A percentile compares a stretch with the other conserved stretches of the same genome.
Conservation (phyloP, 1,140 invertebrate species). For the Drosophila erecta region DNA sequence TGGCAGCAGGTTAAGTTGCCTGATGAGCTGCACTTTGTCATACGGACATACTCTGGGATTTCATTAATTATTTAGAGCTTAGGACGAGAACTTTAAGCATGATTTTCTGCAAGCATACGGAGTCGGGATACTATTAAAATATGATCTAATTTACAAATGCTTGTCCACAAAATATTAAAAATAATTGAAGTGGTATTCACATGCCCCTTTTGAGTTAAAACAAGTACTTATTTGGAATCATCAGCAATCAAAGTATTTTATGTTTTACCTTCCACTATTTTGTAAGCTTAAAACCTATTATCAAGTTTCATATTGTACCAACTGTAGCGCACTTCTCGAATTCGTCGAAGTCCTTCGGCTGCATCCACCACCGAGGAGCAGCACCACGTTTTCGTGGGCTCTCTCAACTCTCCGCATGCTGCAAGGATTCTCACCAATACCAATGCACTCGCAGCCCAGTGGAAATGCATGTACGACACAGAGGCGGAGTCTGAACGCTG, state of each 20-base stretch:
- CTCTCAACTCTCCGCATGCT: conserved; percentile 46
- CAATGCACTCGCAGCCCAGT: conserved; percentile 48
- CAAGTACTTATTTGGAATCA: too few relatives aligned
- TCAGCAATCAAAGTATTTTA: too few relatives aligned
- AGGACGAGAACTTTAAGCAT: neutral
- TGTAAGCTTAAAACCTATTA: neutral
- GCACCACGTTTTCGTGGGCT: conserved; percentile 20
- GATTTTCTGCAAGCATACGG: neutral
- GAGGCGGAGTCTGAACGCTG: conserved; percentile 71
- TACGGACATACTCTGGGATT: neutral
- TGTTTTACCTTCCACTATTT: neutral
- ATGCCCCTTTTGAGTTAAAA: too few relatives aligned
- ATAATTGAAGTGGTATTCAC: too few relatives aligned
- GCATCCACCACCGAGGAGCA: conserved; percentile 58
- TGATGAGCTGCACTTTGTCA: conserved; percentile 22
- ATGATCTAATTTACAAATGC: too few relatives aligned
- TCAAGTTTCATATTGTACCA: neutral
- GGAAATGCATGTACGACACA: conserved; percentile 60
- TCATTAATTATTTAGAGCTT: neutral
- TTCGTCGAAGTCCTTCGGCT: conserved; percentile 37
- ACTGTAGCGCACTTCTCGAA: conserved; percentile 53
- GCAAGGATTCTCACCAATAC: conserved; percentile 63
- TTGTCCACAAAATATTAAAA: too few relatives aligned
- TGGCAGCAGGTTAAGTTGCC: conserved; percentile 11
- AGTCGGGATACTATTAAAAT: too few relatives aligned